A percentile compares a stretch with the other conserved stretches of the same genome.
Conservation (phyloP, 2,888 invertebrate species). For the Physocephala rufipes region DNA sequence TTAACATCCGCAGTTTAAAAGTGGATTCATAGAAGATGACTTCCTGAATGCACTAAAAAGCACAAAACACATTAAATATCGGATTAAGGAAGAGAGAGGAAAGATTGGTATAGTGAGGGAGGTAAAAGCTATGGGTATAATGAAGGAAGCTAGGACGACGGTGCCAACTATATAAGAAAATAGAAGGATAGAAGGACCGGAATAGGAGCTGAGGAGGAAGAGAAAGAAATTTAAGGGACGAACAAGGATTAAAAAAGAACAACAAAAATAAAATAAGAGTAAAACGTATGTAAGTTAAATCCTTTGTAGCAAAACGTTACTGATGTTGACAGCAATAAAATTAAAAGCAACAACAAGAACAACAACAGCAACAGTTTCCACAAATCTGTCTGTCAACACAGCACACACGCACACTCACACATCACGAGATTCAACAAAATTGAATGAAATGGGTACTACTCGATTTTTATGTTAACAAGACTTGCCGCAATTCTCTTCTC, state of each 20-base stretch:
- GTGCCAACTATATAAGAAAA: not conserved
- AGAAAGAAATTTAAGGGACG: not conserved
- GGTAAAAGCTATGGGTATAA: no score
- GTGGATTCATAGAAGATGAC: no score
- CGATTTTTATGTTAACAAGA: not conserved
- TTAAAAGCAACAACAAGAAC: not conserved
- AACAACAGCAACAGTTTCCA: constrained; percentile 1
- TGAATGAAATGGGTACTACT: not conserved
- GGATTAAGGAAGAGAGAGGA: no score
- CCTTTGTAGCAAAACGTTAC: not conserved
- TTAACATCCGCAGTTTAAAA: no score
- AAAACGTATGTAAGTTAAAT: not conserved
- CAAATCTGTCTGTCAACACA: not conserved
- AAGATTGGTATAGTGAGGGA: no score
- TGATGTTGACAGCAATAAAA: not conserved
- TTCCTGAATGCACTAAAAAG: no score
- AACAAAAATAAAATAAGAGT: not conserved
- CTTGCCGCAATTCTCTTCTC: no score
- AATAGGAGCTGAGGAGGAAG: not conserved
- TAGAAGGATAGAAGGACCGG: not conserved
- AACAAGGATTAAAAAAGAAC: not conserved
- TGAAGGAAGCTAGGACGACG: no score
- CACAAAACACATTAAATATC: no score
- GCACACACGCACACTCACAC: no score
- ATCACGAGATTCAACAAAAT: no score